Conservation (phyloP, 1,140 invertebrate genomes). For the Formica exsecta region DNA sequence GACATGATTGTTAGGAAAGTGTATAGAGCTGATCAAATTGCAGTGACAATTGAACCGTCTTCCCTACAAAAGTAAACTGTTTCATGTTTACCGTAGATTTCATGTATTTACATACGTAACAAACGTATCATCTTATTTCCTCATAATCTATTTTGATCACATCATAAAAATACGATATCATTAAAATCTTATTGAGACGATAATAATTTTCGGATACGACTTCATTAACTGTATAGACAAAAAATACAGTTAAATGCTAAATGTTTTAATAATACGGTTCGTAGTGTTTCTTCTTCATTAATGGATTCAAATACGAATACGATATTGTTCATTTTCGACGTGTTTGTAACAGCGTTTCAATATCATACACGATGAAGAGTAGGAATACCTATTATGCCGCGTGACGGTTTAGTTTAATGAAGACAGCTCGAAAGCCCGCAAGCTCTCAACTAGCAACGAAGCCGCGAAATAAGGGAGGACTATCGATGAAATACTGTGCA, state of each 20-base stretch:
- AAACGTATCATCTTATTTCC: background rate
- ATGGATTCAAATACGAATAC: constrained; percentile 18
- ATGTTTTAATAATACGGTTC: background rate
- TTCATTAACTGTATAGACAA: background rate
- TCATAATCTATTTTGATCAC: background rate
- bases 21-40: background rate
- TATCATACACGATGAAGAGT: constrained; percentile 11
- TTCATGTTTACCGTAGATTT: too few species aligned
- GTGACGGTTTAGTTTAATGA: constrained; percentile 65
- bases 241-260: constrained; percentile 1
- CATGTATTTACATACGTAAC: too few species aligned
- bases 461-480: constrained; percentile 10
- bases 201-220: background rate
- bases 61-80: too few species aligned
- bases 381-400: constrained; percentile 34
- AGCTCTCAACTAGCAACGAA: constrained; percentile 43
- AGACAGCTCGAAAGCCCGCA: constrained; percentile 57
- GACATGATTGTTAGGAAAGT: background rate
- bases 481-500: background rate
- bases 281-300: constrained; percentile 9
- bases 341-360: background rate
- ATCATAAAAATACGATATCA: background rate
- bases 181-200: background rate
- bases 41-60: background rate
- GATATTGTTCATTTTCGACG: constrained; percentile 14